Percentiles rank a stretch among this genome's conserved stretches.
Evolutionary conservation across 2,888 invertebrate species (phyloP).

Genomic region (Amiota minor): DNA sequence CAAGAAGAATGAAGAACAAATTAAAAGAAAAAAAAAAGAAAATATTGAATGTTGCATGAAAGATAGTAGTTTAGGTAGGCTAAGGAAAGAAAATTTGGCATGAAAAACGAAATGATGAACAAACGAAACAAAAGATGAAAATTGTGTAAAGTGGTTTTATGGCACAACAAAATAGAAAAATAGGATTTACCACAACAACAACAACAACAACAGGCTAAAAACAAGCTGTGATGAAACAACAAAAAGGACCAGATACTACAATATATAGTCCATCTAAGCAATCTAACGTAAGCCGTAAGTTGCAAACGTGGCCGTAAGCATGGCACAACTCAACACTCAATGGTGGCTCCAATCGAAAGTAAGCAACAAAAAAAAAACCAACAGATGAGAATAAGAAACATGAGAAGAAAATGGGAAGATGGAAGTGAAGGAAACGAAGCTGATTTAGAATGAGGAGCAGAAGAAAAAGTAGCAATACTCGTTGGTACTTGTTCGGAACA

Average conservation of each 20-base stretch:
- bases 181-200: constrained; percentile 60
- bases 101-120: neutral
- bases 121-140: constrained; percentile 64
- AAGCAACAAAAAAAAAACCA: constrained; percentile 6
- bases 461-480: constrained; percentile 47
- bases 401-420: neutral
- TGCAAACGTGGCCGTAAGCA: constrained; percentile 24
- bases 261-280: neutral
- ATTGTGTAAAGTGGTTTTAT: constrained; percentile 68
- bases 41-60: constrained; percentile 28
- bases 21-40: constrained; percentile 15
- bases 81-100: constrained; percentile 24
- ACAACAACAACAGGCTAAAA: too few relatives aligned
- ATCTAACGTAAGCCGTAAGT: constrained; percentile 21
- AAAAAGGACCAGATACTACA: neutral
- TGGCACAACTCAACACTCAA: constrained; percentile 4
- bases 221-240: too few relatives aligned
- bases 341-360: neutral
- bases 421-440: neutral
- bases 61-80: neutral
- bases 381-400: constrained; percentile 36
- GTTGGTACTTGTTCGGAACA: neutral
- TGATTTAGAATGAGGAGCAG: neutral
- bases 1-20: neutral
- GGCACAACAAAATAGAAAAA: constrained; percentile 67